phyloP scores from a whole-genome alignment of 2,797 vertebrate genomes.

The Oreochromis grahami region DNA sequence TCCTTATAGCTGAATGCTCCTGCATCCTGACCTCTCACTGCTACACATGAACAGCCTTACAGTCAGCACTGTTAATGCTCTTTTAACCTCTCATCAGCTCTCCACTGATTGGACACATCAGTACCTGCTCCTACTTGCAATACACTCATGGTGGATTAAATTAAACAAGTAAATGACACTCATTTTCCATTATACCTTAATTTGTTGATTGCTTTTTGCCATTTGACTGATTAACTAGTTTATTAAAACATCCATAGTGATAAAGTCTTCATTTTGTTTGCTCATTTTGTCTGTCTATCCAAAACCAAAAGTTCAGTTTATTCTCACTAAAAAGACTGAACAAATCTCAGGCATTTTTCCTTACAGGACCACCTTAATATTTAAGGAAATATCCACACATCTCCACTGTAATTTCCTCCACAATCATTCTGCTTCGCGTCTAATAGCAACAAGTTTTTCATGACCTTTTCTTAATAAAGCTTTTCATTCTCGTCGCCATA shows the following conservation, averaged over 20 bases:
- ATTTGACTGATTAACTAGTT: background rate
- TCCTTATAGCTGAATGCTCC: background rate
- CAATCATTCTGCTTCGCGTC: accelerated
- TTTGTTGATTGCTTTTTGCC: background rate
- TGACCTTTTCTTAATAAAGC: background rate
- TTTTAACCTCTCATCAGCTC: background rate
- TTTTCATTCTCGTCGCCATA: accelerated
- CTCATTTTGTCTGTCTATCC: background rate
- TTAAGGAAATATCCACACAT: background rate
- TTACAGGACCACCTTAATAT: background rate
- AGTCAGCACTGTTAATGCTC: background rate
- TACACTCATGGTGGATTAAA: background rate
- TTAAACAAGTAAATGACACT: background rate
- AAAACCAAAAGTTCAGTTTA: background rate
- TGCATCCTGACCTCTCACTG: background rate
- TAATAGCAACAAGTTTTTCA: background rate
- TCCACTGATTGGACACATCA: background rate
- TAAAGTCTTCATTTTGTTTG: background rate
- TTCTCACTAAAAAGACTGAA: background rate
- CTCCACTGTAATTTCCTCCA: background rate
- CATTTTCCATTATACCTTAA: background rate
- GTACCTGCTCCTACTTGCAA: background rate
- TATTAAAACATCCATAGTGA: background rate
- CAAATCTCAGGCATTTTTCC: background rate
- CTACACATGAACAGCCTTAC: background rate